Conservation (phyloP, 2,113 vertebrate species). For the Phalacrocorax brasilianus region DNA sequence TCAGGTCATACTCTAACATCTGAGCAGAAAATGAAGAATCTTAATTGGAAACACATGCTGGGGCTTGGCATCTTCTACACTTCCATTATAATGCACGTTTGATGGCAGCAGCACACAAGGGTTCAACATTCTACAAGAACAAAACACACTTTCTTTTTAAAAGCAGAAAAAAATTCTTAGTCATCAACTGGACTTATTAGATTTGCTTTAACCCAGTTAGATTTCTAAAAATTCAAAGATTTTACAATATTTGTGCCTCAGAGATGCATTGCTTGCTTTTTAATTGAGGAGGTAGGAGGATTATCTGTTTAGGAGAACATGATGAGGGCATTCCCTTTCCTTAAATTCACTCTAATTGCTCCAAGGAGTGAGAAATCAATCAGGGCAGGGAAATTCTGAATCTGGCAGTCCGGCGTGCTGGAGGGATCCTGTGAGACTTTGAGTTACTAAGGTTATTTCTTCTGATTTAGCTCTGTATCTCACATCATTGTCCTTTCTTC, state of each 20-base stretch:
- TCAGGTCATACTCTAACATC: background rate
- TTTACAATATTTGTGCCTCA: background rate
- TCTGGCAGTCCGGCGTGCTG: background rate
- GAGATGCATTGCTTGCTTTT: background rate
- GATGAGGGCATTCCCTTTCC: background rate
- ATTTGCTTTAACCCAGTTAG: background rate
- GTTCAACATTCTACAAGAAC: background rate
- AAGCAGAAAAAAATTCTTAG: background rate
- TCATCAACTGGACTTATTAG: background rate
- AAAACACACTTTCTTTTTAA: background rate
- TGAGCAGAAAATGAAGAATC: conserved; percentile 18
- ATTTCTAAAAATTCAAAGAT: background rate
- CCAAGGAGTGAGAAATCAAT: background rate
- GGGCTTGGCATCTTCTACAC: background rate
- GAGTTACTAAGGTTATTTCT: background rate
- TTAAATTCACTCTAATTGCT: background rate
- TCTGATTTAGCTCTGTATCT: background rate
- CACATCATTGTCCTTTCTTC: background rate
- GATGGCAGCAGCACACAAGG: background rate
- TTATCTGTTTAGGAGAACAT: background rate
- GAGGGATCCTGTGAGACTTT: background rate
- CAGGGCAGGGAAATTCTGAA: background rate
- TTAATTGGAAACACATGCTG: background rate
- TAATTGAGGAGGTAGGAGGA: background rate
- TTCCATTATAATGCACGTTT: background rate